Evolutionary conservation across 2,113 vertebrate species (phyloP), one percentile per base, ranked within the genome.

Genomic region (Psittacara wagleri): DNA sequence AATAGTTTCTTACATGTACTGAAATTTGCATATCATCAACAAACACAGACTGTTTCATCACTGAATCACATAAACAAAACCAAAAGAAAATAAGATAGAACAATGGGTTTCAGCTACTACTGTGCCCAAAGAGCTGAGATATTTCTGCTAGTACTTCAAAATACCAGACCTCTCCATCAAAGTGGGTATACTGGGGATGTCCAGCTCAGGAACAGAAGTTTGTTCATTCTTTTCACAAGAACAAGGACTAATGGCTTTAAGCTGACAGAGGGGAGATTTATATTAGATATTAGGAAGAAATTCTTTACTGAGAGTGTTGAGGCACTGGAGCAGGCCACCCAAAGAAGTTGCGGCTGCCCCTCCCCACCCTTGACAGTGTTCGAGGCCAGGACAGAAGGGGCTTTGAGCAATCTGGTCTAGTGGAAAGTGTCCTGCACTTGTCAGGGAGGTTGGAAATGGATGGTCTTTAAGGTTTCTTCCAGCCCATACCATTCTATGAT

Each of bases 11-110:
- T 85, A 79, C 51, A 88, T 51, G 48, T 72, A 68, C 51, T 85
- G 94, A 92, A 95, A 96, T 96, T 90, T 95, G 84, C 87, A 86
- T 83, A 62, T 29, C 73, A 81, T 69, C 72, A 90, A 29, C 0
- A 1, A 84, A 82, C 57, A 59, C 55, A 93, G 62, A 37, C 51
- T 80, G 43, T 41, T 74, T 83, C 35, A 7, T 54, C 77, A 35
- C 19, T 69, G 69, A 86, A 55, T 88, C 70, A 68, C n/a, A 92
- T n/a, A 88, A 95, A 87, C 80, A 84, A 62, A 69, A 67, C 55
- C 54, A 66, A 52, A 44, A 86, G n/a, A 83, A 95, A 94, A 68
- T 72, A 73, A 83, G 43, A 74, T 5, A 82, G 31, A 72, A 89
- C 59, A 91, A 62, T 66, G 55, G 14, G 23, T 64, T 83, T 74